Evolutionary conservation across 2,113 vertebrate genomes (phyloP), one percentile per base, ranked within the genome.

Genomic region (Myxocyprinus asiaticus): DNA sequence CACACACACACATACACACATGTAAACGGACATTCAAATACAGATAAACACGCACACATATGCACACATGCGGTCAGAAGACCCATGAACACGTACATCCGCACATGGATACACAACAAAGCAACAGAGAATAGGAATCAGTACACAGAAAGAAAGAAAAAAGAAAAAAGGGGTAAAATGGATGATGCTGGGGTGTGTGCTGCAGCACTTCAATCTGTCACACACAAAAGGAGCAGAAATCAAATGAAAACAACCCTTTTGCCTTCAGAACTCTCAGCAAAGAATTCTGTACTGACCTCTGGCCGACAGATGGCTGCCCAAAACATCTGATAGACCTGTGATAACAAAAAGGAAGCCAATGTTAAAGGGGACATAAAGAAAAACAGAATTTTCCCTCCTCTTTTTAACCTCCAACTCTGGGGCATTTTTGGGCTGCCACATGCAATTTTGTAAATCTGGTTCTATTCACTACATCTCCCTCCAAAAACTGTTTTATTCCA

Each of bases 101-200:
- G 94, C 92, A 92, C 90, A 91, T 91, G 11, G 67, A 85, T 81
- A 79, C 82, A 87, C 65, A 80, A 68, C 78, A 88, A 69, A 88
- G 48, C 82, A 76, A 79, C 65, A 85, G 84, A 4, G 63, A 64
- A 78, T 17, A 75, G 55, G 51, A 67, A 17, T 74, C 4, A 66
- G 48, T 9, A 83, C 14, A 90, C 90, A 93, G 92, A 88, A 92
- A 67, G 10, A 76, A 55, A 44, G 87, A 86, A 89, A 89, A 85
- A 93, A 92, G 79, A 92, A 92, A 95, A 95, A 89, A 93, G 90
- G 93, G 89, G 88, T 94, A 94, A 96, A 92, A 96, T 94, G 93
- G 93, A 92, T 95, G 94, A 93, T 84, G 92, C 91, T 73, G 87
- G 69, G 59, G 78, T 89, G 83, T 87, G 88, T 81, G 89, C 92